These are phyloP conservation scores for Halictus rubicundus DNA, from an alignment of 1,140 invertebrate species.

Conservation along the genomic window DNA sequence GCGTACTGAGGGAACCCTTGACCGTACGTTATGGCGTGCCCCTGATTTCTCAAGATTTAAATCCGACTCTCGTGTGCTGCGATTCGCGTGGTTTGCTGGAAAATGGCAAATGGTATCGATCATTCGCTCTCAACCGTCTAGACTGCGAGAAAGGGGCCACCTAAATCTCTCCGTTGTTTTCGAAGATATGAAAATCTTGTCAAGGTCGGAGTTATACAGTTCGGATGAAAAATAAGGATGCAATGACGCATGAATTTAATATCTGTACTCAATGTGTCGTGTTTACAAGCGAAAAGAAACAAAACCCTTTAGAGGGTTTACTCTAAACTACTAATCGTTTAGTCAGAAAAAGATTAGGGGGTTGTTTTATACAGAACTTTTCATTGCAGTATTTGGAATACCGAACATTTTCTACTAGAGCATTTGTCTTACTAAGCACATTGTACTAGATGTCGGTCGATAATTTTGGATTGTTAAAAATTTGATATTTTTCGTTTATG, in stretches of 20 bases:
- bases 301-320: too few species aligned
- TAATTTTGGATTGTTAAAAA: too few species aligned
- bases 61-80: not conserved
- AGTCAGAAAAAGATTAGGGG: not conserved
- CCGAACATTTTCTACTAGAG: too few species aligned
- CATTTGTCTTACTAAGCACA: too few species aligned
- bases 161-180: slow-evolving; percentile 11
- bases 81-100: not conserved
- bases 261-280: not conserved
- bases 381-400: too few species aligned
- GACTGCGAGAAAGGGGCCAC: not conserved
- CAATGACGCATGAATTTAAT: not conserved
- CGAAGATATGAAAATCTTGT: slow-evolving; percentile 30
- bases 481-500: too few species aligned
- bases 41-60: slow-evolving; percentile 12
- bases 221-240: slow-evolving; percentile 1
- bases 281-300: not conserved
- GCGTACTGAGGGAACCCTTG: not conserved
- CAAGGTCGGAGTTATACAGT: slow-evolving; percentile 12
- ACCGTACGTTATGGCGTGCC: not conserved
- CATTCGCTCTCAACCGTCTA: not conserved
- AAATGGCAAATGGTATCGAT: slow-evolving; percentile 33
- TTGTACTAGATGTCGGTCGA: too few species aligned
- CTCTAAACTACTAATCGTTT: too few species aligned
- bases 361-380: too few species aligned